Conservation (phyloP, 2,113 vertebrate species). For the Callorhinus ursinus region DNA sequence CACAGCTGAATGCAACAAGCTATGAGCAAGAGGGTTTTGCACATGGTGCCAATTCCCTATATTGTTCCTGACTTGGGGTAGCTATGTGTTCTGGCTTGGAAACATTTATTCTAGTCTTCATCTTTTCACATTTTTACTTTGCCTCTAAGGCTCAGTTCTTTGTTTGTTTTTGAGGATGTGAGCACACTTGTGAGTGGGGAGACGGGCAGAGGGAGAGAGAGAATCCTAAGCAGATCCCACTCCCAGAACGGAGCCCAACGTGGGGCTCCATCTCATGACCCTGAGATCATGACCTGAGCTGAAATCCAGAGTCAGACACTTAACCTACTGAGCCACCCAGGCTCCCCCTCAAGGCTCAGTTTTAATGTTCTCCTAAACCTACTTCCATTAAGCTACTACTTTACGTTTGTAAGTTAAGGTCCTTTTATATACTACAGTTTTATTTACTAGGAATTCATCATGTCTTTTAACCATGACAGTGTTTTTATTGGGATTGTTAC, state of each 20-base stretch:
- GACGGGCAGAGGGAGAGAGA: not conserved
- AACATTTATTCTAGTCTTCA: not conserved
- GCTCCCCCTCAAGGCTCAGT: not conserved
- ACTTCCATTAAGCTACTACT: not conserved
- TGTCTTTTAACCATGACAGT: not conserved
- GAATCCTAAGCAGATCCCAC: not conserved
- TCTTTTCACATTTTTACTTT: not conserved
- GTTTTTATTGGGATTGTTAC: slow-evolving; percentile 10
- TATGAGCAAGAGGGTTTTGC: no score
- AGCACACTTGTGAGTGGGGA: not conserved
- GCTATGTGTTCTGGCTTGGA: not conserved
- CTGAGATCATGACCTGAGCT: not conserved
- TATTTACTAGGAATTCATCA: not conserved
- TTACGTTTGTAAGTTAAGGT: not conserved
- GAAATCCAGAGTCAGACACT: not conserved
- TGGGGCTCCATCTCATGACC: not conserved
- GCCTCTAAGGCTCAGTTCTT: not conserved
- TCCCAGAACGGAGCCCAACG: not conserved
- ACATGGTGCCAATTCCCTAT: fast-evolving
- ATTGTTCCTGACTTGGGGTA: not conserved
- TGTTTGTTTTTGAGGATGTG: not conserved
- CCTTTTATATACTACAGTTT: not conserved
- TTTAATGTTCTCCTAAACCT: not conserved
- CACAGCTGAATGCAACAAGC: not conserved
- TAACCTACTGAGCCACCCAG: not conserved